Base-by-base conservation (phyloP, 2,888 invertebrate species). In the Alviniconcha strummeri region DNA sequence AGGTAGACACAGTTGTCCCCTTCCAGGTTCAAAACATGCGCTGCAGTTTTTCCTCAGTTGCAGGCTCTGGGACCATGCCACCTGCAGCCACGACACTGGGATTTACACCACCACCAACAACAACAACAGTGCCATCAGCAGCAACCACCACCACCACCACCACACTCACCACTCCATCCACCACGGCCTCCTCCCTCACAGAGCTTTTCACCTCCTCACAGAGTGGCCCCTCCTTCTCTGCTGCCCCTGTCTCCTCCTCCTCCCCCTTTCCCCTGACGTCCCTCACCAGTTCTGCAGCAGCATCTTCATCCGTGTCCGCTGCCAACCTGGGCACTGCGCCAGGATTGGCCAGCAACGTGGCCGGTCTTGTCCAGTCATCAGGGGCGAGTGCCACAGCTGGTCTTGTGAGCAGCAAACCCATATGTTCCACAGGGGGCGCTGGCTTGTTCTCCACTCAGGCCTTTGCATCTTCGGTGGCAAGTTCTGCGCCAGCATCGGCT, bases 301-400 rank as follows among this genome's bases (percentile, higher is more conserved):
- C 54, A 52, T 17, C 71, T 19, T 19, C 19, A 71, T 57, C 17
- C 52, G 36, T 52, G 15, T 15, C 80, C 9, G 7, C 69, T 15
- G 5, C 15, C 7, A n/a, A 69, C 17, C 15, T n/a, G 55, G 56
- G 69, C 64, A 54, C 55, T 4, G 80, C 36, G 13, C 7, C 54
- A 52, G 74, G 74, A 9, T 80, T 15, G 17, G 55, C 13, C 4
- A 54, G 17, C 54, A 64, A 54, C n/a, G 17, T 60, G 7, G 64
- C 81, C 2, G 81, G 81, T 17, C 67, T 81, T 11, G 81, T 75
- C 54, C 81, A 75, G n/a, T 81, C 75, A 6, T 81, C 81, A 8
- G 81, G 81, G 5, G 64, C 9, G 5, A 81, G 75, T n/a, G 81
- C 54, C 11, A 4, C 81, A 9, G 9, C 36, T n/a, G 64, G 81